Percentiles rank a stretch among this genome's conserved stretches.
phyloP scores from a whole-genome alignment of 1,140 invertebrate species.

The Panulirus ornatus region DNA sequence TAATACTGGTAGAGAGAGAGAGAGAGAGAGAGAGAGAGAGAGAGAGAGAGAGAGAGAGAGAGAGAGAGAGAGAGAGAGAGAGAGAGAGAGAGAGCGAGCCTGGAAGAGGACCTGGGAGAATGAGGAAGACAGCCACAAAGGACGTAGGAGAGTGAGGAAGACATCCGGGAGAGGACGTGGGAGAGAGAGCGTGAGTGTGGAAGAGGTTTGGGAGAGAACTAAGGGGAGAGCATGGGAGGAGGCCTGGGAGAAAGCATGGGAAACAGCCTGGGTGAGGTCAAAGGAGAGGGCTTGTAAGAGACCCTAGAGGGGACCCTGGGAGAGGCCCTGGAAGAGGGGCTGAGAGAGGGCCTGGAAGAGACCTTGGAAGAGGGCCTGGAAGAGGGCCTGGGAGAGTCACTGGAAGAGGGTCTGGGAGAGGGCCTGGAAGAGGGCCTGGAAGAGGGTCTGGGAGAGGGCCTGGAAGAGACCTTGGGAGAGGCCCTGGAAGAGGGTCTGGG shows the following conservation, averaged over 20 bases:
- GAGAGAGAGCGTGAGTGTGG: too few relatives aligned
- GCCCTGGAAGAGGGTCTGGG: too few relatives aligned
- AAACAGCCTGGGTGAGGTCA: not conserved
- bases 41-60: not conserved
- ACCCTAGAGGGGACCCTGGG: not conserved
- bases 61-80: constrained; percentile 1
- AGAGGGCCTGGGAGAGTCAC: too few relatives aligned
- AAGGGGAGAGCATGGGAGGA: too few relatives aligned
- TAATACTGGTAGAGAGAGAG: constrained; percentile 7
- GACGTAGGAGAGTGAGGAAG: not conserved
- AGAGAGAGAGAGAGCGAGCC: not conserved
- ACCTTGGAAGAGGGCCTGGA: not conserved
- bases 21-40: constrained; percentile 4
- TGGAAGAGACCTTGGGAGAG: too few relatives aligned
- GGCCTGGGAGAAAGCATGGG: not conserved
- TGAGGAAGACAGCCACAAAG: not conserved
- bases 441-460: too few relatives aligned
- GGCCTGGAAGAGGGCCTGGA: too few relatives aligned
- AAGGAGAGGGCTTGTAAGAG: not conserved
- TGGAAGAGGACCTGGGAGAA: not conserved
- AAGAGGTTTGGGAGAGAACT: too few relatives aligned
- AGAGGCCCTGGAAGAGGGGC: not conserved
- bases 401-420: too few relatives aligned
- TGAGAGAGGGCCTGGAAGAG: not conserved
- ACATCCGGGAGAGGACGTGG: not conserved